These are phyloP conservation scores for Phyto melanocephala DNA, from an alignment of 2,888 invertebrate genomes.

Conservation along the genomic window DNA sequence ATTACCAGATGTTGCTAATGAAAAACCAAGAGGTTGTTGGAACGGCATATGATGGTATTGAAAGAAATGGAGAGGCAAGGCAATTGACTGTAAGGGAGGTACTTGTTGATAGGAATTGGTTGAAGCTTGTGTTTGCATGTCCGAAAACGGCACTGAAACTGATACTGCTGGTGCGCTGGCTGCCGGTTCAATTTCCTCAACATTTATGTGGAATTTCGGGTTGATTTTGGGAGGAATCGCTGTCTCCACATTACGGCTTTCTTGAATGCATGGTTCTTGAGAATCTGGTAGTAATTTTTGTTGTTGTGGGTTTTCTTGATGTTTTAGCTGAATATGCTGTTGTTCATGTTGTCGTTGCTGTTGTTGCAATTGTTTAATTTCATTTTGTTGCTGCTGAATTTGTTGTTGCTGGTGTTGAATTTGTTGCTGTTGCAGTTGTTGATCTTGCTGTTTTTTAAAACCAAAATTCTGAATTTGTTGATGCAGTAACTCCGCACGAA, in stretches of 20 bases:
- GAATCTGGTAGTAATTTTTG: conserved; percentile 10
- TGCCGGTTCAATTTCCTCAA: conserved; percentile 62
- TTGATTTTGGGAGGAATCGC: conserved; percentile 22
- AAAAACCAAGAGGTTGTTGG: conserved; percentile 69
- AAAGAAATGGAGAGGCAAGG: conserved; percentile 73
- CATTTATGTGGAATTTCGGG: conserved; percentile 67
- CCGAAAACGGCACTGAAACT: conserved; percentile 38
- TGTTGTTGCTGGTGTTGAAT: conserved; percentile 47
- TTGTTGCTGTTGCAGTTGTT: conserved; percentile 47
- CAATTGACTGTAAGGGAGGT: conserved; percentile 67
- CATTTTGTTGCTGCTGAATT: conserved; percentile 30
- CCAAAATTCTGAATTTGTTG: conserved; percentile 70
- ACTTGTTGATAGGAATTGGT: conserved; percentile 68
- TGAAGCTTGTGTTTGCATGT: conserved; percentile 69
- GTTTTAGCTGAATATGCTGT: conserved; percentile 15
- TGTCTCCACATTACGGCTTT: conserved; percentile 41
- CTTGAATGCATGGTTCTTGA: conserved; percentile 47
- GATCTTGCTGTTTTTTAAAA: conserved; percentile 62
- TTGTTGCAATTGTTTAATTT: background rate
- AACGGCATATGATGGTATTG: conserved; percentile 74
- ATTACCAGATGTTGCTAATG: conserved; percentile 47
- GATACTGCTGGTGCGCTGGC: conserved; percentile 47
- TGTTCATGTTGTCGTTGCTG: conserved; percentile 27
- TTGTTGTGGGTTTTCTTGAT: conserved; percentile 18
- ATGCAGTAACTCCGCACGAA: conserved; percentile 62